phyloP scores from a whole-genome alignment of 2,113 vertebrate species.

The Sorex fumeus region DNA sequence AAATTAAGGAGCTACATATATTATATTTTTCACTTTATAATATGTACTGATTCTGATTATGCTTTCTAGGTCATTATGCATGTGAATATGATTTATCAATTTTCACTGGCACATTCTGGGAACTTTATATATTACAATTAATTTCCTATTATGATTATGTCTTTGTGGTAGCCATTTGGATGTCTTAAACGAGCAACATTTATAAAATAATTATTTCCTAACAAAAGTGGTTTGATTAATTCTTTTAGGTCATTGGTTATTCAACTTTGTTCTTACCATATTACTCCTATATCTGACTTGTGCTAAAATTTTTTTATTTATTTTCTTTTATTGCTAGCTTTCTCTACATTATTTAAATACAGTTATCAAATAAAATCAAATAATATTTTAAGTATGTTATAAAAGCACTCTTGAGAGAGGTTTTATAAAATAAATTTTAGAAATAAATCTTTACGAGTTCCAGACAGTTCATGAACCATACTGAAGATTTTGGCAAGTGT shows the following conservation, averaged over 20 bases:
- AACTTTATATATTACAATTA: neutral
- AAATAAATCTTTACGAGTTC: neutral
- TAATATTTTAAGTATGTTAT: slow-evolving; percentile 9
- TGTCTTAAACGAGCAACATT: neutral
- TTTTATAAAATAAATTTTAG: neutral
- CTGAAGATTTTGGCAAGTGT: neutral
- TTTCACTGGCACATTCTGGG: neutral
- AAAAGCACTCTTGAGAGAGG: neutral
- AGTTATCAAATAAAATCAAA: slow-evolving; percentile 44
- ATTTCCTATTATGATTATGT: neutral
- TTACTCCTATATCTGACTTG: neutral
- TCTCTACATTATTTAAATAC: neutral
- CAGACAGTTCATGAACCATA: neutral
- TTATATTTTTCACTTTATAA: neutral
- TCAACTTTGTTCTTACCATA: neutral
- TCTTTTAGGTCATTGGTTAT: neutral
- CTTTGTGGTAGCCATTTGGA: slow-evolving; percentile 31
- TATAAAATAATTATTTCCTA: neutral
- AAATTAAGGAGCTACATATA: too few relatives aligned
- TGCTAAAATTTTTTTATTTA: neutral
- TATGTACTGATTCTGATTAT: neutral
- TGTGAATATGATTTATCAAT: neutral
- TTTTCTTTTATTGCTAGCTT: neutral
- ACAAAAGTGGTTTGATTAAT: slow-evolving; percentile 14
- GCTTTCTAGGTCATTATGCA: neutral